A percentile compares a stretch with the other conserved stretches of the same genome.
Conservation (phyloP, 2,113 vertebrate genomes). For the Cairina moschata region DNA sequence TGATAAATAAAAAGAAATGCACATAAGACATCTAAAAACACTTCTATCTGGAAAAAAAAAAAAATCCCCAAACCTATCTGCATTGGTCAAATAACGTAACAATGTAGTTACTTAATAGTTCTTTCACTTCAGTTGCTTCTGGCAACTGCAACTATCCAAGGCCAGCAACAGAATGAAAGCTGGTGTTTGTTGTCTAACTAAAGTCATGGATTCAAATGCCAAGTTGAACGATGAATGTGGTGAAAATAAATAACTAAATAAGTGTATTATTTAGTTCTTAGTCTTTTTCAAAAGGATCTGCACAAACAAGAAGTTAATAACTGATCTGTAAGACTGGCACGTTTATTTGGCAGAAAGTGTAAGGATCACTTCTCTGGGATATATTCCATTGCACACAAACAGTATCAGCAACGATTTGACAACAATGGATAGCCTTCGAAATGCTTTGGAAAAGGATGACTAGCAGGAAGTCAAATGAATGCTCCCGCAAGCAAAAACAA, state of each 20-base stretch:
- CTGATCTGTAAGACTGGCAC: not conserved
- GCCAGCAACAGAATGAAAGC: not conserved
- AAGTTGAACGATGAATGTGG: not conserved
- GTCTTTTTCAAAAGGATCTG: not conserved
- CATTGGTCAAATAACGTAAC: not conserved
- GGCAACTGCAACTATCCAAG: not conserved
- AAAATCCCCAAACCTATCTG: not conserved
- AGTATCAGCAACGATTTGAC: not conserved
- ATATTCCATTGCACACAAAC: not conserved
- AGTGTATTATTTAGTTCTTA: not conserved
- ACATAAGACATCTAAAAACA: not conserved
- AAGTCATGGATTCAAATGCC: not conserved
- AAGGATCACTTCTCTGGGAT: not conserved
- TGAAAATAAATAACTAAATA: not conserved
- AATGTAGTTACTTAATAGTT: not conserved
- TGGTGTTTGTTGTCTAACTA: not conserved
- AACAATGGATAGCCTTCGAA: not conserved
- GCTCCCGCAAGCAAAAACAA: not conserved
- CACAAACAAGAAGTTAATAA: not conserved
- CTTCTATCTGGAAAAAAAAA: not conserved
- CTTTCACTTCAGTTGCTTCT: not conserved
- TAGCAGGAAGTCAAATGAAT: slow-evolving; percentile 11
- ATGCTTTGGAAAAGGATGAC: not conserved
- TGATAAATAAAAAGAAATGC: not conserved
- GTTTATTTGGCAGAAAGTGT: not conserved